A percentile compares a stretch with the other conserved stretches of the same genome.
These are phyloP conservation scores for Bucco capensis DNA, from an alignment of 2,113 vertebrate genomes.

Conservation along the genomic window DNA sequence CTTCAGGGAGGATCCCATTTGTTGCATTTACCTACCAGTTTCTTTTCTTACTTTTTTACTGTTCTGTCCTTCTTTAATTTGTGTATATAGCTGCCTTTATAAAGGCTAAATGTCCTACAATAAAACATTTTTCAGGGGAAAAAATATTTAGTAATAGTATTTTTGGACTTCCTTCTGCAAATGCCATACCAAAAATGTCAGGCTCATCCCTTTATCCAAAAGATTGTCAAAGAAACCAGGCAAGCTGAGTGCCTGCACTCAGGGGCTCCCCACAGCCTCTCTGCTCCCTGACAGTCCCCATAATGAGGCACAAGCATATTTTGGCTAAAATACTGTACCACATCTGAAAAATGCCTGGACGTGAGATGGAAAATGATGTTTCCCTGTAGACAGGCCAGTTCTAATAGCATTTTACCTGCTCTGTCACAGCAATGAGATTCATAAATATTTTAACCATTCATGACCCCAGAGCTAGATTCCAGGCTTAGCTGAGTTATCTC, in stretches of 20 bases:
- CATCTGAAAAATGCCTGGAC: not conserved
- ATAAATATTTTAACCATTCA: not conserved
- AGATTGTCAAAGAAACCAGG: not conserved
- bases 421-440: not conserved
- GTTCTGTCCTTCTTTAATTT: not conserved
- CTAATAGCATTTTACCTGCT: not conserved
- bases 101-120: not conserved
- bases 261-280: rapidly evolving
- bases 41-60: not conserved
- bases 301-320: not conserved
- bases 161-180: not conserved
- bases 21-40: not conserved
- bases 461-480: not conserved
- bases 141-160: not conserved
- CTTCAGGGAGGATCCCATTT: not conserved
- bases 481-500: not conserved
- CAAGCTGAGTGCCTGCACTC: not conserved
- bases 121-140: not conserved
- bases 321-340: not conserved
- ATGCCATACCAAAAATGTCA: not conserved
- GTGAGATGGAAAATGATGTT: not conserved
- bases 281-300: not conserved
- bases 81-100: not conserved
- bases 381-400: not conserved
- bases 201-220: not conserved